Evolutionary conservation across 2,888 invertebrate species (phyloP).

Genomic region (Zele albiditarsus): DNA sequence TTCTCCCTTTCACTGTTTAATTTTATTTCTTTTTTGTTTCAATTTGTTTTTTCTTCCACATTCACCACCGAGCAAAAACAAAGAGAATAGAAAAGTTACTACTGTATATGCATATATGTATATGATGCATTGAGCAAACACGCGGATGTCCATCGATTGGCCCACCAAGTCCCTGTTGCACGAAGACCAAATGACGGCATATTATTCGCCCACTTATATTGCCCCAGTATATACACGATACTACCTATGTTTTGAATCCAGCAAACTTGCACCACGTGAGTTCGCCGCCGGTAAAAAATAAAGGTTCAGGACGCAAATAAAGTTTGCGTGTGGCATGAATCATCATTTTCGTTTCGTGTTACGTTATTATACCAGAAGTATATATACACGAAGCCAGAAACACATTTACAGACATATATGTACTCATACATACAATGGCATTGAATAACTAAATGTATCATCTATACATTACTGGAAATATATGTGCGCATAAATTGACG

Average conservation of each 20-base stretch:
- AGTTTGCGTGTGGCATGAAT: slow-evolving; percentile 69
- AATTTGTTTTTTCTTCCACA: neutral
- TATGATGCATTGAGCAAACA: neutral
- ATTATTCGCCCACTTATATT: slow-evolving; percentile 66
- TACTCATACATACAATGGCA: neutral
- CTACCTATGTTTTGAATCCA: slow-evolving; percentile 23
- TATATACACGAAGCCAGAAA: neutral
- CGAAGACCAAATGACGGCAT: slow-evolving; percentile 65
- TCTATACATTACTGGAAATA: neutral
- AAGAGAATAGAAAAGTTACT: slow-evolving; percentile 52
- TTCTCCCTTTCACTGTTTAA: neutral
- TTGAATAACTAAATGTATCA: slow-evolving; percentile 10
- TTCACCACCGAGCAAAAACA: slow-evolving; percentile 33
- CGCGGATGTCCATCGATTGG: slow-evolving; percentile 53
- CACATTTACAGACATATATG: slow-evolving; percentile 9
- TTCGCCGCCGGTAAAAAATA: slow-evolving; percentile 57
- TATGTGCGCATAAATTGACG: neutral
- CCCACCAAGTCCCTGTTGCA: slow-evolving; percentile 60
- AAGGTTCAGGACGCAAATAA: slow-evolving; percentile 62
- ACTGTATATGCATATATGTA: slow-evolving; percentile 18
- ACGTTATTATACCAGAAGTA: slow-evolving; percentile 48
- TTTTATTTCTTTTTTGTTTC: neutral
- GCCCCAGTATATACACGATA: slow-evolving; percentile 6
- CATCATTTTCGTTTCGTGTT: slow-evolving; percentile 68
- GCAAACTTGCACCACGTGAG: slow-evolving; percentile 47